Evolutionary conservation across 2,797 vertebrate genomes (phyloP).

Genomic region (Xenops minutus): DNA sequence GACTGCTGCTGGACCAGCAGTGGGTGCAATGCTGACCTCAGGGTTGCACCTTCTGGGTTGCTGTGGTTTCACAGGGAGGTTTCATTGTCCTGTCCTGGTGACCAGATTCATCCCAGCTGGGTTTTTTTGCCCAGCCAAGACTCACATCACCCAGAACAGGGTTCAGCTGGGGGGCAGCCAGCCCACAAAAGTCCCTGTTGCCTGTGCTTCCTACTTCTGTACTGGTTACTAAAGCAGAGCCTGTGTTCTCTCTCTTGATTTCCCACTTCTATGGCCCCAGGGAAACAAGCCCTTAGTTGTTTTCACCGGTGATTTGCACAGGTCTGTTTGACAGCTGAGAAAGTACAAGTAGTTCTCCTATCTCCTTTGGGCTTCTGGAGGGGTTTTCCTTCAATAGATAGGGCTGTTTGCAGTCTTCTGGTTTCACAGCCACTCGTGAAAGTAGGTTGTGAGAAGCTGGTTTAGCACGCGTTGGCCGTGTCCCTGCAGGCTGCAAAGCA

Average conservation of each 20-base stretch:
- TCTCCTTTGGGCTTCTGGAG: neutral
- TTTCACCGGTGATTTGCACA: neutral
- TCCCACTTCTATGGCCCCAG: neutral
- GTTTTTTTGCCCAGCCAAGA: neutral
- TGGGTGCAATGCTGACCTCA: accelerated
- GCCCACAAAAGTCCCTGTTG: neutral
- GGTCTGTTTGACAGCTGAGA: neutral
- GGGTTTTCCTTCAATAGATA: neutral
- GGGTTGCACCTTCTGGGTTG: neutral
- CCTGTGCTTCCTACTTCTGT: neutral
- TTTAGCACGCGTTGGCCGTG: accelerated
- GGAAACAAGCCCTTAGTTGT: neutral
- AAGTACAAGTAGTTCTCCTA: neutral
- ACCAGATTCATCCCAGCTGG: neutral
- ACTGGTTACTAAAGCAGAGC: neutral
- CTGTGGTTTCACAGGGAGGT: neutral
- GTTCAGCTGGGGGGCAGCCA: neutral
- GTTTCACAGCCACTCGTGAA: neutral
- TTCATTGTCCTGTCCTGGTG: neutral
- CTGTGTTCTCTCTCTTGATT: neutral
- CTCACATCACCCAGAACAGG: neutral
- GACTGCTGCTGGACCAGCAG: neutral
- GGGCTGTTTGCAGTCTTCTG: neutral
- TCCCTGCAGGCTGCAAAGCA: neutral
- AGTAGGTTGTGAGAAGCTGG: neutral